These are phyloP conservation scores for Probaryconus sp. DNA, from an alignment of 1,140 invertebrate species.

Conservation along the genomic window DNA sequence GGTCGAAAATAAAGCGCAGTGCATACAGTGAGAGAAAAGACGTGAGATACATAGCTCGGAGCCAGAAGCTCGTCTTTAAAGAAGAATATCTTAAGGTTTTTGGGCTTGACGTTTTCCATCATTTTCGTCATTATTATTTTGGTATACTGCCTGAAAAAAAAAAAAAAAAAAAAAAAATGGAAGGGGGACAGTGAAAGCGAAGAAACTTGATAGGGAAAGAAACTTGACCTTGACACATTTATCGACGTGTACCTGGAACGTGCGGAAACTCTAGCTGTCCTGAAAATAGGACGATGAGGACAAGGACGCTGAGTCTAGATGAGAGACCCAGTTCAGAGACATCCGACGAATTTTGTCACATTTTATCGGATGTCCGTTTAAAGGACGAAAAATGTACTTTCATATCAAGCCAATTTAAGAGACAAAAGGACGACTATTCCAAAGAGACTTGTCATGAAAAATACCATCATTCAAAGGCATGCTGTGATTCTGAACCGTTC, in stretches of 20 bases:
- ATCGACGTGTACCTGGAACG: slow-evolving; percentile 60
- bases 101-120: background rate
- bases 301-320: slow-evolving; percentile 73
- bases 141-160: background rate
- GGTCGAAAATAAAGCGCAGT: slow-evolving; percentile 13
- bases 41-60: slow-evolving; percentile 1
- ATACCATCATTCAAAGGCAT: no score
- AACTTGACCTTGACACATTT: slow-evolving; percentile 73
- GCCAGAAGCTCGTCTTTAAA: background rate
- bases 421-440: no score
- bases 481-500: no score
- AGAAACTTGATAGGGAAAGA: background rate
- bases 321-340: slow-evolving; percentile 66
- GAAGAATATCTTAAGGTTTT: slow-evolving; percentile 3
- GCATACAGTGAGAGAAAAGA: slow-evolving; percentile 2
- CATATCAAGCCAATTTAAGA: no score
- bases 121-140: no score
- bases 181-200: slow-evolving; percentile 12
- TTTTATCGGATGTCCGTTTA: background rate
- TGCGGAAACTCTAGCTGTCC: slow-evolving; percentile 62
- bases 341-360: slow-evolving; percentile 13
- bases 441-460: no score
- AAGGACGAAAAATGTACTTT: no score
- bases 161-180: no score
- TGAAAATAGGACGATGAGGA: slow-evolving; percentile 71